These are phyloP conservation scores for Microplitis manilae DNA, from an alignment of 2,888 invertebrate species.

Conservation along the genomic window DNA sequence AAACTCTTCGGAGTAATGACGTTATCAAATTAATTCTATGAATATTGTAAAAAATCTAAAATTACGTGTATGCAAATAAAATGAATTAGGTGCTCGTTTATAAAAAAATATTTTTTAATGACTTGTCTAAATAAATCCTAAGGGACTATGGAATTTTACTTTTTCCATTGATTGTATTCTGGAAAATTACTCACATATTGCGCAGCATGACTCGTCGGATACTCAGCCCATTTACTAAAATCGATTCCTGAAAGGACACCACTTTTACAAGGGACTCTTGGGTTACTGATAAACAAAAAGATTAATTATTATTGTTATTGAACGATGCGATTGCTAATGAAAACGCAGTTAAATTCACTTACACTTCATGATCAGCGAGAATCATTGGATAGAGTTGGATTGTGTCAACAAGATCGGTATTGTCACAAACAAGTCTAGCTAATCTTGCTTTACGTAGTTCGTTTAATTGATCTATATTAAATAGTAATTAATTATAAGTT, in stretches of 20 bases:
- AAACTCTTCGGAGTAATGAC: too few species aligned
- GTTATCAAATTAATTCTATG: too few species aligned
- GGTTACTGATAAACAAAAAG: conserved; percentile 77
- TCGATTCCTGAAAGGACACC: conserved; percentile 91
- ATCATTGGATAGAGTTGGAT: conserved; percentile 94
- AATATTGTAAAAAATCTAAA: too few species aligned
- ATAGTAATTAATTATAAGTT: too few species aligned
- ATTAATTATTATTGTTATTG: not conserved
- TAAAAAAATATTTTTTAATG: not conserved
- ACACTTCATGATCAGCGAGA: conserved; percentile 93
- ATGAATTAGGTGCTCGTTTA: too few species aligned
- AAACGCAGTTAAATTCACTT: conserved; percentile 71
- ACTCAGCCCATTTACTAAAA: conserved; percentile 92
- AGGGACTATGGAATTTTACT: conserved; percentile 55
- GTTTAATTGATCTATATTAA: conserved; percentile 79
- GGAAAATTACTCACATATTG: conserved; percentile 80
- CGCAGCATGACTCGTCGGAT: conserved; percentile 73
- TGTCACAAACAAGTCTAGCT: conserved; percentile 90
- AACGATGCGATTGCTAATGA: too few species aligned
- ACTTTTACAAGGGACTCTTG: conserved; percentile 92
- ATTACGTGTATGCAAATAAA: too few species aligned
- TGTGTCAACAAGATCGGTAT: conserved; percentile 92
- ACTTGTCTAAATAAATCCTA: not conserved
- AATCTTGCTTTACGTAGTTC: conserved; percentile 87
- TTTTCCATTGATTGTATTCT: conserved; percentile 70